These are phyloP conservation scores for Sebastes dallii DNA, from an alignment of 2,797 vertebrate genomes.

Conservation along the genomic window DNA sequence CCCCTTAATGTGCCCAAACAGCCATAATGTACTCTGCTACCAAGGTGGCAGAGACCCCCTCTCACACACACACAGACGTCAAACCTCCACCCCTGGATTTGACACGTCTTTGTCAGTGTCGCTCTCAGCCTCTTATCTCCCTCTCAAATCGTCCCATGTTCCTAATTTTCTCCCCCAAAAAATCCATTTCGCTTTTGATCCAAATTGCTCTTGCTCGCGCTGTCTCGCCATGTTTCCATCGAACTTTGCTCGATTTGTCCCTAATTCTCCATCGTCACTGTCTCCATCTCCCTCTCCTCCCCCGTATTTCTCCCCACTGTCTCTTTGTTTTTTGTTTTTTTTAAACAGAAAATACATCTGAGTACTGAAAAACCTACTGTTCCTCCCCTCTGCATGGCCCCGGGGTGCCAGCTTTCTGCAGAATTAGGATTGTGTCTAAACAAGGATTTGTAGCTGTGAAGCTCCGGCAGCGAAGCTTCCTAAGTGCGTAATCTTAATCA, in stretches of 20 bases:
- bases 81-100: constrained; percentile 5
- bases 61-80: constrained; percentile 8
- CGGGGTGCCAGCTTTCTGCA: neutral
- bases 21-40: constrained; percentile 65
- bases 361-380: neutral
- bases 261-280: neutral
- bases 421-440: constrained; percentile 25
- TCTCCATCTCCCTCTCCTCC: neutral
- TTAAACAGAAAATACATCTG: neutral
- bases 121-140: constrained; percentile 37
- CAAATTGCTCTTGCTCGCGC: constrained; percentile 7
- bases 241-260: constrained; percentile 12
- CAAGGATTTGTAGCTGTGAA: constrained; percentile 24
- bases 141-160: constrained; percentile 33
- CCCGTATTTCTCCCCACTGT: neutral
- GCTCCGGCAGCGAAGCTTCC: constrained; percentile 4
- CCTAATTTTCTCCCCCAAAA: constrained; percentile 37
- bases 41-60: constrained; percentile 59
- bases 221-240: constrained; percentile 5
- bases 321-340: neutral
- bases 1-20: constrained; percentile 77
- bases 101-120: constrained; percentile 36
- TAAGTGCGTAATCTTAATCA: constrained; percentile 24
- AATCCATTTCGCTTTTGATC: constrained; percentile 43
- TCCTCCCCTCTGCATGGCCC: neutral